Evolutionary conservation across 2,113 vertebrate genomes (phyloP), one percentile per base, ranked within the genome.

Genomic region (Amphilophus citrinellus): DNA sequence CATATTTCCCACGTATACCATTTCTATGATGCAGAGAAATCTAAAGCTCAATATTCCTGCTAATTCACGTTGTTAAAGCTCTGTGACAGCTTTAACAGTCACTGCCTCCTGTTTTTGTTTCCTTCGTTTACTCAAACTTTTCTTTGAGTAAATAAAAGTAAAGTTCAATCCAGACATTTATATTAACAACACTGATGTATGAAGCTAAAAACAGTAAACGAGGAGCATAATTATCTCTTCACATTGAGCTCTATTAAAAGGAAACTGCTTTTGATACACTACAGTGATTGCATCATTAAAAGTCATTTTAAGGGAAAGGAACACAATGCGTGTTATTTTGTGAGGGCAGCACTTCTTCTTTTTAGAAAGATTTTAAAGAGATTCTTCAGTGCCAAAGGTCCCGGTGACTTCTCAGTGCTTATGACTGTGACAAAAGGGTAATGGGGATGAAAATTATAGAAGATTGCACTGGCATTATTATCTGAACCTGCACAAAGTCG

Each of bases 181-280:
- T 56, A 30, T 20, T 53, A 73, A 73, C 68, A 56, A n/a, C 68
- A 73, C 47, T 17, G 42, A 44, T 44, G 10, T 13, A 44, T 14
- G 47, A 50, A 50, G 47, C 27, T 56, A 35, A 73, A 32, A 73
- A n/a, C 2, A 27, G 32, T n/a, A 13, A 2, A 58, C 35, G 32
- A 73, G 20, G 47, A 73, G 20, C 47, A 14, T 9, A 56, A 73
- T 73, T 18, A 73, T 73, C 18, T 73, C 18, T 56, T 73, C 47
- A 35, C 68, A 73, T 56, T 56, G 17, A 73, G 53, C 47, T 73
- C 17, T 73, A 35, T 35, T 56, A 56, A 73, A 73, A 73, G 18
- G 24, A 73, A 73, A 73, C 47, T 35, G 68, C 47, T 73, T 73
- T 56, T 56, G 47, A 56, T 73, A 56, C 68, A 73, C 68, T 73